Evolutionary conservation across 2,888 invertebrate species (phyloP).

Genomic region (Gandaritis pyraliata): DNA sequence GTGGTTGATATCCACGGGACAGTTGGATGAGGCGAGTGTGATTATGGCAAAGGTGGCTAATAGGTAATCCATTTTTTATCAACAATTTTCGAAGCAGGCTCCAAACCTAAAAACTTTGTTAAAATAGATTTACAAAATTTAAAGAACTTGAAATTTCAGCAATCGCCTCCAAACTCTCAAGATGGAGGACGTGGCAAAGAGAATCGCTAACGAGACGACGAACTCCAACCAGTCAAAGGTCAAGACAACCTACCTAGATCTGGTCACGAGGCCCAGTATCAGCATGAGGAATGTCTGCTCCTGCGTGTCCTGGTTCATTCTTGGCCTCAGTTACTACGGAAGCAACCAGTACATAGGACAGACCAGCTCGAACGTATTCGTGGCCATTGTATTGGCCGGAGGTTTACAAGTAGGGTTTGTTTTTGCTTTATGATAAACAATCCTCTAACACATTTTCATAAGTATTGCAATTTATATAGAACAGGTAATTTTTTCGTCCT

Average conservation of each 20-base stretch:
- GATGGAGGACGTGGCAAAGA: slow-evolving; percentile 55
- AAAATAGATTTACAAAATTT: not conserved
- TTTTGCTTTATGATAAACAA: too few species aligned
- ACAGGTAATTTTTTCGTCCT: too few species aligned
- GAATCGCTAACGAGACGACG: slow-evolving; percentile 55
- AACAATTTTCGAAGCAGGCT: not conserved
- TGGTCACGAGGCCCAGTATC: slow-evolving; percentile 85
- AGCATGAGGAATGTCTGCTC: slow-evolving; percentile 86
- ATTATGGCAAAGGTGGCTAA: slow-evolving; percentile 86
- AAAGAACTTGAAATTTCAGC: slow-evolving; percentile 46
- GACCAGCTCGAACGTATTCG: slow-evolving; percentile 89
- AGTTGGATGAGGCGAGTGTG: slow-evolving; percentile 83
- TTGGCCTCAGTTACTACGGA: slow-evolving; percentile 92
- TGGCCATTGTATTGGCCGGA: slow-evolving; percentile 87
- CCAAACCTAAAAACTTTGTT: too few species aligned
- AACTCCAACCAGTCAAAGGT: slow-evolving; percentile 36
- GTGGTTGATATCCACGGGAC: slow-evolving; percentile 89
- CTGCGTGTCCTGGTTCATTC: slow-evolving; percentile 88
- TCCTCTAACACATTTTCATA: too few species aligned
- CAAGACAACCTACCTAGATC: slow-evolving; percentile 83
- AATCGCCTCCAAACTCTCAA: slow-evolving; percentile 71
- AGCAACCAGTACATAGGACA: slow-evolving; percentile 90
- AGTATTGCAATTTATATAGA: too few species aligned
- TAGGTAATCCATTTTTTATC: slow-evolving; percentile 39
- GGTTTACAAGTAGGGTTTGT: slow-evolving; percentile 57